Base-by-base conservation (phyloP, 2,888 invertebrate species). In the Oligia latruncula region DNA sequence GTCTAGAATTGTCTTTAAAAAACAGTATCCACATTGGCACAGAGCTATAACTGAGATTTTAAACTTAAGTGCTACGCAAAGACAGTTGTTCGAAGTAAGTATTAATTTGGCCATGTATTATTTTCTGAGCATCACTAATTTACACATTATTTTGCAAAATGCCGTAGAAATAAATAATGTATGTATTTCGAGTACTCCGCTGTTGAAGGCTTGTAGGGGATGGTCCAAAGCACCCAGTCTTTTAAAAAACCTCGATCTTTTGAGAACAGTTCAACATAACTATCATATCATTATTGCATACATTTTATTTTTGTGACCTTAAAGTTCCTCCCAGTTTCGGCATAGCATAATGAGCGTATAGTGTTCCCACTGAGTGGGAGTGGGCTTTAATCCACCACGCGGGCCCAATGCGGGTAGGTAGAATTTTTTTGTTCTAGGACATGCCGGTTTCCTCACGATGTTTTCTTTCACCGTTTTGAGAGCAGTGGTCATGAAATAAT, bases 1-100 rank as follows among this genome's bases (percentile, higher is more conserved):
- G 15, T 29, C 2, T 40, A 60, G 35, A 35, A 35, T 49, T 17
- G 17, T 15, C 11, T 46, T 29, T 35, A 15, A 46, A 35, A 20
- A 40, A 62, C 35, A 40, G 5, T 46, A 52, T 49, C 20, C 13
- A 40, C n/a, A 46, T 58, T 29, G n/a, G n/a, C 58, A 35, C 35
- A 29, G 58, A 58, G 46, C 49, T 78, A 29, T 67, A 78, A 49
- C 58, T 68, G 52, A 52, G 60, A 9, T 52, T 68, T 49, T 62
- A 20, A 29, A 29, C 20, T 40, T 15, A 17, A 17, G 40, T 40
- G 23, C n/a, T 46, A 75, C 40, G 71, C 58, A 77, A 70, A 82
- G n/a, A 35, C n/a, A n/a, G 58, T 82, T 70, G 52, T 71, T 71
- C 23, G 73, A 6, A 82, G 58, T 72, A 72, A 81, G 71, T 82